A percentile compares a stretch with the other conserved stretches of the same genome.
These are phyloP conservation scores for Asbolus verrucosus DNA, from an alignment of 1,140 invertebrate genomes.

Conservation along the genomic window DNA sequence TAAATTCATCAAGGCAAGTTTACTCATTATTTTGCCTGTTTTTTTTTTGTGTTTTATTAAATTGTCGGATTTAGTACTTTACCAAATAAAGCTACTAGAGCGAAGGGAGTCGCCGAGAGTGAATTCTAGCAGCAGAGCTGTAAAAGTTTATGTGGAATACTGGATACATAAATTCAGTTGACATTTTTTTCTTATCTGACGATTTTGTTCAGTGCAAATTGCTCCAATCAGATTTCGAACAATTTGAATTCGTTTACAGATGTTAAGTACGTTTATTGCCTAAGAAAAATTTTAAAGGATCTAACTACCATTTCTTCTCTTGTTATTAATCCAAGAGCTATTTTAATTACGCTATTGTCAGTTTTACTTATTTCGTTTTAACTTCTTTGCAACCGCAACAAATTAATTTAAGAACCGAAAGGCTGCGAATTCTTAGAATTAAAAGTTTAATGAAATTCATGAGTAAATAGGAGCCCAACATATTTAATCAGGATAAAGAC, in stretches of 20 bases:
- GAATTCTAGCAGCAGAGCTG: neutral
- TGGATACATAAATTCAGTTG: neutral
- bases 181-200: conserved; percentile 4
- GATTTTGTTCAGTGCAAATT: neutral
- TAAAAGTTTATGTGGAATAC: conserved; percentile 2
- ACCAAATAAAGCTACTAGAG: no score
- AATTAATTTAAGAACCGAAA: neutral
- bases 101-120: no score
- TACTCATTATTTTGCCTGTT: neutral
- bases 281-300: conserved; percentile 29
- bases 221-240: conserved; percentile 10
- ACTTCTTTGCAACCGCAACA: neutral
- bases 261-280: conserved; percentile 8
- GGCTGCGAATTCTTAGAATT: neutral
- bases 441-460: neutral
- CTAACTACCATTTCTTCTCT: conserved; percentile 2
- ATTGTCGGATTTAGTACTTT: conserved; percentile 13
- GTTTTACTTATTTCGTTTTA: conserved; percentile 24
- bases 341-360: conserved; percentile 31
- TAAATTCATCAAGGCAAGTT: conserved; percentile 6
- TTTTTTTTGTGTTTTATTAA: neutral
- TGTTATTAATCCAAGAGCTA: conserved; percentile 16
- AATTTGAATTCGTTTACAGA: conserved; percentile 18
- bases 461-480: no score
- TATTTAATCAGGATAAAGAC: no score